Evolutionary conservation across 2,888 invertebrate genomes (phyloP).

Genomic region (Hydraecia micacea): DNA sequence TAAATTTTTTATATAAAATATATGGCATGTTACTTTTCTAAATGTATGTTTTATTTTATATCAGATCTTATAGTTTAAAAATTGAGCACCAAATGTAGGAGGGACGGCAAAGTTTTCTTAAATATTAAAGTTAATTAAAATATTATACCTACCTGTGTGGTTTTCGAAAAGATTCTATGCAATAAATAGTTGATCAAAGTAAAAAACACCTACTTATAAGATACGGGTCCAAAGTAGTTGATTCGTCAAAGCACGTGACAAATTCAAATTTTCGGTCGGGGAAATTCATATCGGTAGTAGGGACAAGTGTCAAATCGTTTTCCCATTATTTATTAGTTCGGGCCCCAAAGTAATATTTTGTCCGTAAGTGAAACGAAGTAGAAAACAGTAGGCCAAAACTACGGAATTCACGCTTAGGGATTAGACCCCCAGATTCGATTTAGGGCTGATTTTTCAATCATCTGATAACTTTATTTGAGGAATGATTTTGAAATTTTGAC

Average conservation of each 20-base stretch:
- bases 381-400: not conserved
- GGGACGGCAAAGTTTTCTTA: constrained; percentile 63
- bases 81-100: constrained; percentile 74
- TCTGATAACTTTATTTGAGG: too few relatives aligned
- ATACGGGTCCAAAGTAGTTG: not conserved
- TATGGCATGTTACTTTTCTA: constrained; percentile 90
- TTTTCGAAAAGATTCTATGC: not conserved
- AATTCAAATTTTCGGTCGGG: not conserved
- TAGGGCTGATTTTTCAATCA: too few relatives aligned
- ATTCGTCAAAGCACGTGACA: not conserved
- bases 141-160: constrained; percentile 28
- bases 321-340: not conserved
- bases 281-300: not conserved
- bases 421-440: too few relatives aligned
- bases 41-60: constrained; percentile 72
- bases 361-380: not conserved
- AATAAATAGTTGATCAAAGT: not conserved
- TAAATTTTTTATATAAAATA: constrained; percentile 84
- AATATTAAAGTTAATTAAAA: constrained; percentile 46
- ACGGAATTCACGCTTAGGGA: not conserved
- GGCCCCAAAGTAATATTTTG: not conserved
- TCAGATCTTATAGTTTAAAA: constrained; percentile 58
- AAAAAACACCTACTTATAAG: not conserved
- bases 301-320: not conserved
- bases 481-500: too few relatives aligned